phyloP scores from a whole-genome alignment of 2,797 vertebrate genomes.

The Novumbra hubbsi region DNA sequence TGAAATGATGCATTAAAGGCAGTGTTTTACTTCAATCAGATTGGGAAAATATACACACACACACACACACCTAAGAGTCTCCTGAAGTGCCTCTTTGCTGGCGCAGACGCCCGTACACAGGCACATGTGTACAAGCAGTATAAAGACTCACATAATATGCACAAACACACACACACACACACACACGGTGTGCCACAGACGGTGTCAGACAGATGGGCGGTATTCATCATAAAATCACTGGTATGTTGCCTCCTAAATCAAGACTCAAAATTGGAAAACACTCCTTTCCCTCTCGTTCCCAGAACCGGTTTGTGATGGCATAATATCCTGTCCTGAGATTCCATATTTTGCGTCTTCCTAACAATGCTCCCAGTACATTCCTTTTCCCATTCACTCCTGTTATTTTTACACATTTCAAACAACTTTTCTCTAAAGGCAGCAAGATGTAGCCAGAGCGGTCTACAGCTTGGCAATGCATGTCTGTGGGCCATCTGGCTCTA shows the following conservation, averaged over 20 bases:
- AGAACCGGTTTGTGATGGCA: conserved; percentile 45
- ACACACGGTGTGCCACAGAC: conserved; percentile 39
- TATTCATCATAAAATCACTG: conserved; percentile 71
- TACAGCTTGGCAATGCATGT: neutral
- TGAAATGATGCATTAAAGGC: conserved; percentile 87
- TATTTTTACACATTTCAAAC: neutral
- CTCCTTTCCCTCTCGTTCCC: conserved; percentile 54
- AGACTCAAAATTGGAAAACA: conserved; percentile 41
- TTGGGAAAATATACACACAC: conserved; percentile 86
- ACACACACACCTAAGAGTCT: conserved; percentile 63
- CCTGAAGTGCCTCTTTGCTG: conserved; percentile 64
- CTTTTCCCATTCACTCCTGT: neutral
- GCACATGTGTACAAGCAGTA: conserved; percentile 38
- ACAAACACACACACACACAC: conserved; percentile 41
- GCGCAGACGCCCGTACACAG: conserved; percentile 44
- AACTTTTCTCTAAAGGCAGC: conserved; percentile 23
- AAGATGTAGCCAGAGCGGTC: neutral
- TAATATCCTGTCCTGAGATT: conserved; percentile 45
- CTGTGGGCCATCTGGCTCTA: neutral
- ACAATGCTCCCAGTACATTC: conserved; percentile 47
- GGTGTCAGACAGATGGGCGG: conserved; percentile 67
- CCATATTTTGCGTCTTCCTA: conserved; percentile 39
- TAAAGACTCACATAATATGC: conserved; percentile 35
- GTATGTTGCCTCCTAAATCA: conserved; percentile 49
- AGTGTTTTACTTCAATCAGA: conserved; percentile 85